phyloP scores from a whole-genome alignment of 1,140 invertebrate species.

The Oncopodura yosiiana region DNA sequence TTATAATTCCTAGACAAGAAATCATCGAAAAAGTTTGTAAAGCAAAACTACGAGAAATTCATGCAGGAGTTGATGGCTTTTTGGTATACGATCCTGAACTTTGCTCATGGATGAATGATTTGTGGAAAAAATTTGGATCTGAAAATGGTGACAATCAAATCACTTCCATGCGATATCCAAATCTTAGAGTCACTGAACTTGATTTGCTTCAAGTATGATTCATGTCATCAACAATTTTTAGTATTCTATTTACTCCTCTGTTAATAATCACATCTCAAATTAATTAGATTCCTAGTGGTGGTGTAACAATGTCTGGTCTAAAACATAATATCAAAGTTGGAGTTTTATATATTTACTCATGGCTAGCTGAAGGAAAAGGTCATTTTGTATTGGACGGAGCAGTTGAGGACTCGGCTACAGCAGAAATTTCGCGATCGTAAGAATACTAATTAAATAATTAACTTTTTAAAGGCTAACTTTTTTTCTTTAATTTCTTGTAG shows the following conservation, averaged over 20 bases:
- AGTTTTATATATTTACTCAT: constrained; percentile 56
- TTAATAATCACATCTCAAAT: constrained; percentile 38
- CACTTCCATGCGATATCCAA: background rate
- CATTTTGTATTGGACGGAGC: constrained; percentile 55
- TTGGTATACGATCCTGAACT: constrained; percentile 57
- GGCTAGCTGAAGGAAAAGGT: constrained; percentile 52
- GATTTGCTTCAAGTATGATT: constrained; percentile 35
- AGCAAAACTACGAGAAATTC: constrained; percentile 49
- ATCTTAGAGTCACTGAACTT: constrained; percentile 18
- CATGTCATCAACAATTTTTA: constrained; percentile 30
- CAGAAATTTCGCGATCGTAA: constrained; percentile 59
- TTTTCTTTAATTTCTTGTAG: too few species aligned
- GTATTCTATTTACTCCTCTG: background rate
- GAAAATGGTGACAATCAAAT: constrained; percentile 23
- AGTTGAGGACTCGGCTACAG: constrained; percentile 63
- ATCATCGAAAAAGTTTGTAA: constrained; percentile 40
- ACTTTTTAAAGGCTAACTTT: too few species aligned
- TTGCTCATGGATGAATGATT: constrained; percentile 50
- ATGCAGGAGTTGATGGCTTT: constrained; percentile 57
- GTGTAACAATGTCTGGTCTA: constrained; percentile 51
- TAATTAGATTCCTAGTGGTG: constrained; percentile 51
- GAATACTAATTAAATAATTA: too few species aligned
- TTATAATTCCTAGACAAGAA: constrained; percentile 20
- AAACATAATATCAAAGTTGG: constrained; percentile 55
- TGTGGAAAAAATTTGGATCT: constrained; percentile 38